phyloP scores from a whole-genome alignment of 2,888 invertebrate genomes.

The Kryphioiulus occultus region DNA sequence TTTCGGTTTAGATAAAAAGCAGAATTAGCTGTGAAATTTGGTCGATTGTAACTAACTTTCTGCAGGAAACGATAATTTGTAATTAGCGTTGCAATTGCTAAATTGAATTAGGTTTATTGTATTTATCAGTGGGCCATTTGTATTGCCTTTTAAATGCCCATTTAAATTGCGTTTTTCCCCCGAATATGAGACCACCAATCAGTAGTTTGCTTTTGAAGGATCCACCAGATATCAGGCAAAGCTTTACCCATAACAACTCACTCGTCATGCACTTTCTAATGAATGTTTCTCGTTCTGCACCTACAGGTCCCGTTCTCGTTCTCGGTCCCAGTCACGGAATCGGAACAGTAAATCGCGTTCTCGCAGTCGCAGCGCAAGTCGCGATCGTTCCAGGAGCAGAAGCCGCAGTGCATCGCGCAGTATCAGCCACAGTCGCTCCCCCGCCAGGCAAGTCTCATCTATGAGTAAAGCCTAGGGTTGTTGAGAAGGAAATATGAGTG shows the following conservation, averaged over 20 bases:
- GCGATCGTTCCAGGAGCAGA: slow-evolving; percentile 44
- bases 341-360: slow-evolving; percentile 51
- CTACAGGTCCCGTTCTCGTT: slow-evolving; percentile 48
- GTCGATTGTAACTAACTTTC: background rate
- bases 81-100: background rate
- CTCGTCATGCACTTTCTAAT: background rate
- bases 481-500: background rate
- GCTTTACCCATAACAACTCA: background rate
- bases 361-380: slow-evolving; percentile 50
- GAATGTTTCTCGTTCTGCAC: slow-evolving; percentile 6
- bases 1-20: background rate
- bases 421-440: slow-evolving; percentile 44
- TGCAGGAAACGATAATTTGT: background rate
- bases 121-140: background rate
- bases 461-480: background rate
- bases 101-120: background rate
- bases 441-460: slow-evolving; percentile 43
- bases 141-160: background rate
- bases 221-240: slow-evolving; percentile 5
- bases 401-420: slow-evolving; percentile 48
- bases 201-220: background rate
- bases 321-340: slow-evolving; percentile 47
- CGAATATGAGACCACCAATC: background rate
- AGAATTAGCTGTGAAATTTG: background rate
- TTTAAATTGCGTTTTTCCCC: background rate